Evolutionary conservation across 2,888 invertebrate species (phyloP).

Genomic region (Cosmopolites sordidus): DNA sequence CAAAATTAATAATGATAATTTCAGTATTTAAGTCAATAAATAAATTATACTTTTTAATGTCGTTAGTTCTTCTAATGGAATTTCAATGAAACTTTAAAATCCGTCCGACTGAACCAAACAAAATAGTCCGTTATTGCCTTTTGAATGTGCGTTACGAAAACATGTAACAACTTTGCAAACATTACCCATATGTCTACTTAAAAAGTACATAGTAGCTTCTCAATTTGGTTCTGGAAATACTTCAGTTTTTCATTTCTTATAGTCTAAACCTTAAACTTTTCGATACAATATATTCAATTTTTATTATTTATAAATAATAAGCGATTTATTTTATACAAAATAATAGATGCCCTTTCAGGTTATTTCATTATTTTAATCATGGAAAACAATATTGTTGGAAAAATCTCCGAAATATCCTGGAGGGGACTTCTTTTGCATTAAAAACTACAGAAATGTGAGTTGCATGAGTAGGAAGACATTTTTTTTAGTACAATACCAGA

Average conservation of each 20-base stretch:
- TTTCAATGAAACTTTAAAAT: too few species aligned
- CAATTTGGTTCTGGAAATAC: conserved; percentile 8
- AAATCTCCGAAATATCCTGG: background rate
- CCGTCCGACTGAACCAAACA: too few species aligned
- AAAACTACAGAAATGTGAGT: conserved; percentile 15
- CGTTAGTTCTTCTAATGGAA: too few species aligned
- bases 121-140: background rate
- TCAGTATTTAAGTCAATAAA: too few species aligned
- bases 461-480: conserved; percentile 2
- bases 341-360: background rate
- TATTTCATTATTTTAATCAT: too few species aligned
- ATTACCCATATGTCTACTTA: background rate
- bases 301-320: conserved; percentile 13
- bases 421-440: background rate
- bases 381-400: too few species aligned
- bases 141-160: background rate
- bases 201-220: background rate
- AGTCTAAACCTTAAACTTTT: background rate
- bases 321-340: conserved; percentile 4
- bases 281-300: background rate
- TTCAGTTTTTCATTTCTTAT: conserved; percentile 1
- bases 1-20: too few species aligned
- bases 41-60: too few species aligned
- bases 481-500: conserved; percentile 14
- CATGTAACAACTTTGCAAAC: background rate